Evolutionary conservation across 1,140 invertebrate species (phyloP).

Genomic region (Drosophila bipectinata): DNA sequence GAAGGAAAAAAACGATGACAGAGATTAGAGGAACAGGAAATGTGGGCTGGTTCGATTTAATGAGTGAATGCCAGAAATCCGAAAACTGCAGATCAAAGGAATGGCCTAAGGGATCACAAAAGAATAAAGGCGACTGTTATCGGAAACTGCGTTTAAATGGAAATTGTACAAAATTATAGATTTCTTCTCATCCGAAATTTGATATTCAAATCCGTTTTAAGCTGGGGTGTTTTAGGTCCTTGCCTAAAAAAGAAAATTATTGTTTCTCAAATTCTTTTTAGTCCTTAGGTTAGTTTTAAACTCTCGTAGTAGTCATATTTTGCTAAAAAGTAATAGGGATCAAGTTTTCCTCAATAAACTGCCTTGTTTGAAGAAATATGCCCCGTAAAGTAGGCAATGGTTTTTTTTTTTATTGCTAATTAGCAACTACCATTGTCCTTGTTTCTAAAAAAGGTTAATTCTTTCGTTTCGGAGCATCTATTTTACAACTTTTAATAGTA

Average conservation of each 20-base stretch:
- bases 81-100: conserved; percentile 30
- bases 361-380: too few relatives aligned
- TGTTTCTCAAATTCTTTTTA: background rate
- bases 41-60: conserved; percentile 66
- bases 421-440: too few relatives aligned
- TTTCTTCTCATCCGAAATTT: conserved; percentile 9
- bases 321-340: too few relatives aligned
- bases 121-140: background rate
- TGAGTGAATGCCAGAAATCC: conserved; percentile 52
- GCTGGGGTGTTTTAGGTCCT: background rate
- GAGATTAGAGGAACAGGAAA: conserved; percentile 65
- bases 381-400: too few relatives aligned
- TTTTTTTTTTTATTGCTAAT: too few relatives aligned
- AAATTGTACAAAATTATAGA: conserved; percentile 27
- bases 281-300: too few relatives aligned
- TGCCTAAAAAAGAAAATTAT: background rate
- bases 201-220: conserved; percentile 4
- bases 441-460: too few relatives aligned
- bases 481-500: too few relatives aligned
- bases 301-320: too few relatives aligned
- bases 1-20: conserved; percentile 36
- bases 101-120: conserved; percentile 7
- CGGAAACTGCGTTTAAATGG: conserved; percentile 17
- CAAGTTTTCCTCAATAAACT: too few relatives aligned
- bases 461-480: too few relatives aligned